Evolutionary conservation across 2,113 vertebrate genomes (phyloP).

Genomic region (Anarrhichthys ocellatus): DNA sequence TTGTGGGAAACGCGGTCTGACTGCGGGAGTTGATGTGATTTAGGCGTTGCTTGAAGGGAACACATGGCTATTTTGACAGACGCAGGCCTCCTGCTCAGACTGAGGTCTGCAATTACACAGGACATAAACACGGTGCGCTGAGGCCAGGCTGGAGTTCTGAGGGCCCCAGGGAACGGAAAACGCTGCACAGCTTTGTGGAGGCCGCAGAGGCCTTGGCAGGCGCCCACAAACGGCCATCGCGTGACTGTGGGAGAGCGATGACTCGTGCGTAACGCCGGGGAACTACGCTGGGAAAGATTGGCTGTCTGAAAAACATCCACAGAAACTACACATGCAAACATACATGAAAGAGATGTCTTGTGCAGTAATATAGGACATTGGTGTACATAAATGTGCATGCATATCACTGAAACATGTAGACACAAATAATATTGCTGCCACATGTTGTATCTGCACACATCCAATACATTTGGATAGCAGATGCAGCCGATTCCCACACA

Average conservation of each 20-base stretch:
- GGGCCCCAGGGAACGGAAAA: slow-evolving; percentile 72
- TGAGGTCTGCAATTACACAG: slow-evolving; percentile 82
- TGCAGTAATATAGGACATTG: slow-evolving; percentile 4
- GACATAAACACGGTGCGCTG: slow-evolving; percentile 77
- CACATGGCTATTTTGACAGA: slow-evolving; percentile 79
- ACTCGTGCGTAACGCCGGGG: slow-evolving; percentile 30
- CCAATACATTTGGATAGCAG: slow-evolving; percentile 20
- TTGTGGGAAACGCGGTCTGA: slow-evolving; percentile 65
- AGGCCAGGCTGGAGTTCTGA: slow-evolving; percentile 59
- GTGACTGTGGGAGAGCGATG: slow-evolving; percentile 71
- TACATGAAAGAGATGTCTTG: slow-evolving; percentile 12
- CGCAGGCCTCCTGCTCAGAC: slow-evolving; percentile 75
- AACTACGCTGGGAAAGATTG: slow-evolving; percentile 34
- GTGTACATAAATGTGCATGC: slow-evolving; percentile 3
- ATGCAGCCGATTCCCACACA: slow-evolving; percentile 2
- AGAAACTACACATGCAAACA: slow-evolving; percentile 34
- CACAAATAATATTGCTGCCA: slow-evolving; percentile 33
- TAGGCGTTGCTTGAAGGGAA: slow-evolving; percentile 65
- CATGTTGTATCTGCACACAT: slow-evolving; percentile 15
- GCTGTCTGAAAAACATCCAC: slow-evolving; percentile 28
- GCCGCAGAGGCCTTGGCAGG: slow-evolving; percentile 69
- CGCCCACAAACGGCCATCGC: slow-evolving; percentile 54
- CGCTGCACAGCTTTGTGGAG: slow-evolving; percentile 54
- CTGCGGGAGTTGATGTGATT: slow-evolving; percentile 76
- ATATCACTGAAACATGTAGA: slow-evolving; percentile 23